A percentile compares a stretch with the other conserved stretches of the same genome.
phyloP scores from a whole-genome alignment of 2,888 invertebrate genomes.

The Ichneumoninae sp. region DNA sequence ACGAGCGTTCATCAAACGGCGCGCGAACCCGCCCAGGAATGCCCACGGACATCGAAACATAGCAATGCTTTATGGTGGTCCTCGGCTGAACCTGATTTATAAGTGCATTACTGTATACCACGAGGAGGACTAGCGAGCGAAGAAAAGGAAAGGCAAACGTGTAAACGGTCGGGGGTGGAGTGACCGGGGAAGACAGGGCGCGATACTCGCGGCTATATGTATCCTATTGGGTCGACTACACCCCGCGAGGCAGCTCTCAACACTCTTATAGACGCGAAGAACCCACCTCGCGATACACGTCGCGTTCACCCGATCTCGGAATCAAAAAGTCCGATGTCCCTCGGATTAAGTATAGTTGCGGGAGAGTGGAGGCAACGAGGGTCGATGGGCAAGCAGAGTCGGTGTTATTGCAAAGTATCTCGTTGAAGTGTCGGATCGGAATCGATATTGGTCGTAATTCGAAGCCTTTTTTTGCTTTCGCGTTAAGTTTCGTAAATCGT shows the following conservation, averaged over 20 bases:
- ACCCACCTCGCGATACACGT: constrained; percentile 34
- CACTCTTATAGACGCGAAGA: constrained; percentile 16
- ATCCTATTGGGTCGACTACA: constrained; percentile 72
- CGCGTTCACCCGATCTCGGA: constrained; percentile 21
- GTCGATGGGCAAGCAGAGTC: background rate
- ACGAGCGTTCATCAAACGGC: constrained; percentile 82
- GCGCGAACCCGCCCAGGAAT: constrained; percentile 83
- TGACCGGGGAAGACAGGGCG: constrained; percentile 53
- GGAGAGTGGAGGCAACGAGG: background rate
- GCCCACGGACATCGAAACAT: constrained; percentile 84
- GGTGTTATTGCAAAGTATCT: background rate
- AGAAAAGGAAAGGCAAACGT: constrained; percentile 54
- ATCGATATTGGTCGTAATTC: background rate
- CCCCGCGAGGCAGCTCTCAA: constrained; percentile 25
- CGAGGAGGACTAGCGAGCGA: constrained; percentile 71
- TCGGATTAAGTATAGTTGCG: background rate
- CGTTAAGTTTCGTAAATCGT: background rate
- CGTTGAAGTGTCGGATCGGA: background rate
- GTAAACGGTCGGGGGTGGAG: constrained; percentile 59
- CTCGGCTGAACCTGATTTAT: constrained; percentile 84
- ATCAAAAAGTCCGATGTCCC: constrained; percentile 8
- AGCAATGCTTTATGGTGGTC: constrained; percentile 85
- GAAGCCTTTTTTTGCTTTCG: background rate
- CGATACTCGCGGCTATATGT: constrained; percentile 71
- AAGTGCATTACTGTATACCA: constrained; percentile 83